Evolutionary conservation across 2,797 vertebrate genomes (phyloP), one percentile per base, ranked within the genome.

Genomic region (Sebastes hubbsi): DNA sequence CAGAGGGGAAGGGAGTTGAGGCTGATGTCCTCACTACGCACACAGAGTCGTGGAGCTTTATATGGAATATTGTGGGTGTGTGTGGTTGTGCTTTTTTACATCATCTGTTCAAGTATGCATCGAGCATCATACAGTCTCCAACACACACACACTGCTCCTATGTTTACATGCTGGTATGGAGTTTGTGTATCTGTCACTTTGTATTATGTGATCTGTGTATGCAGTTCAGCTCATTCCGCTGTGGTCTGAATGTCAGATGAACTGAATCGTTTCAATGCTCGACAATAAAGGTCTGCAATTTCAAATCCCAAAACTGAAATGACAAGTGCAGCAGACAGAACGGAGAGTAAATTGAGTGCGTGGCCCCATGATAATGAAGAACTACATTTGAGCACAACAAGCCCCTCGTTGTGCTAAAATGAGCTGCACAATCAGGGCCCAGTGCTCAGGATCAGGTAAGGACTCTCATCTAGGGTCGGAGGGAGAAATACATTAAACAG

Each of bases 11-110:
- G 32, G 20, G 61, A 70, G 77, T 75, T 63, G 32, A 65, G 63
- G 74, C 80, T 38, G 67, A 74, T 72, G 76, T 66, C 68, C 30
- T 78, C 42, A 60, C 73, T 38, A 73, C n/a, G 11, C 81, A 84
- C 55, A 62, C 4, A 68, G 12, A 55, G 64, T 74, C 29, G 52
- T 60, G 65, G 14, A 58, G 73, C 68, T 86, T 77, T 84, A 81
- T 81, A 69, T 84, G 78, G 80, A 82, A 30, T 59, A 13, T 24
- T 62, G 7, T 71, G 56, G 20, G 81, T 62, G 77, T 58, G 77
- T 78, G 78, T 69, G 60, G 30, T 65, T 22, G 24, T 65, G 54
- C 20, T 54, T 75, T 70, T 75, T 70, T 46, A 72, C 72, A 42
- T 81, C 66, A 70, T 63, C 34, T 81, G 42, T 70, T 70, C 20